Conservation (phyloP, 1,140 invertebrate genomes). For the Venturia canescens region DNA sequence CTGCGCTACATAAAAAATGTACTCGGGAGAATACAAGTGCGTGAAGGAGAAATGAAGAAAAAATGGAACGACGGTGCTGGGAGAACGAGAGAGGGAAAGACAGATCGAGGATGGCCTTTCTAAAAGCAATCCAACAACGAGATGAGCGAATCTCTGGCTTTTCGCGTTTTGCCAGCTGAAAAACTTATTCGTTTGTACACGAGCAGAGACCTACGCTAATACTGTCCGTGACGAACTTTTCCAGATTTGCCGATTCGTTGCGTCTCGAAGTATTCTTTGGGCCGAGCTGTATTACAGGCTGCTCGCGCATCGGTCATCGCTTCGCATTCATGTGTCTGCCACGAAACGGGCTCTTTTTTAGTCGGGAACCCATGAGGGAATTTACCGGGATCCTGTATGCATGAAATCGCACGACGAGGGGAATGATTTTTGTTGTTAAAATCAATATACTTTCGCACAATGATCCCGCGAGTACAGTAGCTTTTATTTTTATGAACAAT, state of each 20-base stretch:
- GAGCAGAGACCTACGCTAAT: conserved; percentile 16
- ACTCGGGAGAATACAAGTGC: not conserved
- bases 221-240: conserved; percentile 41
- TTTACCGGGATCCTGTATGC: not conserved
- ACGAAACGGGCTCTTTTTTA: not conserved
- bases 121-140: conserved; percentile 25
- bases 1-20: not conserved
- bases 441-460: too few species aligned
- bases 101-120: not conserved
- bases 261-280: conserved; percentile 33
- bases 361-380: not conserved
- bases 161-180: conserved; percentile 42
- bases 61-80: not conserved
- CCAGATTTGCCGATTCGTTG: conserved; percentile 42
- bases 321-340: not conserved
- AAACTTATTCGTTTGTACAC: conserved; percentile 11
- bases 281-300: not conserved
- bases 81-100: conserved; percentile 1
- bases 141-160: conserved; percentile 24
- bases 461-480: too few species aligned
- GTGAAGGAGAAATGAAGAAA: not conserved
- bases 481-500: too few species aligned
- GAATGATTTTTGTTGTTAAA: not conserved
- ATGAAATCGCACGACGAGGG: not conserved
- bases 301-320: not conserved